phyloP scores from a whole-genome alignment of 1,140 invertebrate genomes.

The Semibalanus balanoides region DNA sequence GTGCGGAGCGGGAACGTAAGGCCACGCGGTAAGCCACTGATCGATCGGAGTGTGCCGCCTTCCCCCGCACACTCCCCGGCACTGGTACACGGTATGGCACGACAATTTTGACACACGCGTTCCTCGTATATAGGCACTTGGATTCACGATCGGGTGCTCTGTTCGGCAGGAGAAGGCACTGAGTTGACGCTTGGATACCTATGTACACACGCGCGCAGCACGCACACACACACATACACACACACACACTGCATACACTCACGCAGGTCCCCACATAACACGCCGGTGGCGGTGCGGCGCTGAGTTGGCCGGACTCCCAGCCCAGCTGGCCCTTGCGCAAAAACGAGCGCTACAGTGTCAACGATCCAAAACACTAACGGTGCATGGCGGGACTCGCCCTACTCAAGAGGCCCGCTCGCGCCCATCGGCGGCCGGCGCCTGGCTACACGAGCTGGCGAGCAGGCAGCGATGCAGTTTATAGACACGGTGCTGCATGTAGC shows the following conservation, averaged over 20 bases:
- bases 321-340: not conserved
- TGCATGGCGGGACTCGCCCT: not conserved
- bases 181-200: not conserved
- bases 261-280: constrained; percentile 3
- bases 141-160: not conserved
- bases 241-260: constrained; percentile 8
- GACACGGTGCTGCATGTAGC: not conserved
- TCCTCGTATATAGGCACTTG: constrained; percentile 7
- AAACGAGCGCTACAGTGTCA: no score
- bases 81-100: constrained; percentile 6
- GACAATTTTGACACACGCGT: constrained; percentile 11
- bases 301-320: not conserved
- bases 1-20: not conserved
- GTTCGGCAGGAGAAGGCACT: not conserved
- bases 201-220: constrained; percentile 5
- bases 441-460: no score
- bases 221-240: constrained; percentile 8
- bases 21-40: constrained; percentile 6
- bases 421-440: no score
- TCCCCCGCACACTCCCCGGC: not conserved
- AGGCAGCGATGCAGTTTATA: not conserved
- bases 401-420: not conserved
- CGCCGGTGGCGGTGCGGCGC: no score
- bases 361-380: not conserved
- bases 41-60: constrained; percentile 9